Base-by-base conservation (phyloP, 2,797 vertebrate species). In the Brachyalestes nurse region DNA sequence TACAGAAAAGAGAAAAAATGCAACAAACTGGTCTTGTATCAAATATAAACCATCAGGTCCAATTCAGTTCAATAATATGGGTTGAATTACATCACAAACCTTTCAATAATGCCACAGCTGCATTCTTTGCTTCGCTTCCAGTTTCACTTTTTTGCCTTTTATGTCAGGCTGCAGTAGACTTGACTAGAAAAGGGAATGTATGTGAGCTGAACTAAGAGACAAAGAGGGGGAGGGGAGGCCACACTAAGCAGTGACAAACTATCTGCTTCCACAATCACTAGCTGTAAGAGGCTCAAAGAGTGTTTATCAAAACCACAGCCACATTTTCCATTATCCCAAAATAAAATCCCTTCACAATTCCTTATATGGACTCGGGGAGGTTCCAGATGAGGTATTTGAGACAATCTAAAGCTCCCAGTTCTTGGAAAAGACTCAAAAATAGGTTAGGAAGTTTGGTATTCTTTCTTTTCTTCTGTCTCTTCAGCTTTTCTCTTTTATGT, bases 281-380 rank as follows among this genome's bases (percentile, higher is more conserved):
- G 60, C 83, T 72, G 79, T 86, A 79, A 84, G 77, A 91, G 87
- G 79, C 90, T 89, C 85, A 87, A 89, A 87, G 89, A 90, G 88
- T 83, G 94, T 95, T 95, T 95, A 94, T 93, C 88, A 86, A 90
- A 88, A 89, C 88, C 86, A 61, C 86, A 72, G 80, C 92, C 92
- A 90, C 90, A 91, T 93, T 95, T 94, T 94, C 93, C 93, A 93
- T 89, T 88, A 91, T 93, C 91, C 92, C 86, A 86, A 89, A 92
- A 93, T 91, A 91, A 94, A 94, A 93, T 93, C 88, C 85, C 75
- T 85, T 79, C 79, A 83, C 76, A 93, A 92, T 95, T 94, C 88
- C 96, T 95, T 96, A 96, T 96, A 96, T 95, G 95, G 96, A 92
- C 92, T 12, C 90, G 92, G 88, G 90, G 91, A 92, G 92, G 92